These are phyloP conservation scores for Pyrochroa serraticornis DNA, from an alignment of 2,888 invertebrate genomes.

Conservation along the genomic window DNA sequence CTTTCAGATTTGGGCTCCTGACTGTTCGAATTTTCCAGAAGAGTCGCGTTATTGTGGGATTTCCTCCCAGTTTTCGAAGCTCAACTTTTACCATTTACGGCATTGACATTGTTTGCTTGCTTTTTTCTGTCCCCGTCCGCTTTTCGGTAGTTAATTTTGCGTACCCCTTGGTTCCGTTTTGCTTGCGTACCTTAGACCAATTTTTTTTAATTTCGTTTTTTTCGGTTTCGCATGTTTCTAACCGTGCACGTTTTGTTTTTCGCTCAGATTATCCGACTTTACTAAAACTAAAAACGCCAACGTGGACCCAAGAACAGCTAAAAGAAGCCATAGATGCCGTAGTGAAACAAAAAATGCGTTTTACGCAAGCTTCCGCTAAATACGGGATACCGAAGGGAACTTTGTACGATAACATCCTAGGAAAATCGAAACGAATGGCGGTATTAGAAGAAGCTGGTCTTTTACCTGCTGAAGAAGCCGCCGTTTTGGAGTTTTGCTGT, in stretches of 20 bases:
- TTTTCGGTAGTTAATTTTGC: background rate
- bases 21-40: too few species aligned
- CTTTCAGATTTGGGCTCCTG: too few species aligned
- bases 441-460: slow-evolving; percentile 74
- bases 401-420: slow-evolving; percentile 77
- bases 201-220: background rate
- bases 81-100: too few species aligned
- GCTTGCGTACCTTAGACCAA: background rate
- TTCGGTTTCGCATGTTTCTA: slow-evolving; percentile 29
- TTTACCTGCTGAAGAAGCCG: slow-evolving; percentile 65
- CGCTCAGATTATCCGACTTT: slow-evolving; percentile 65
- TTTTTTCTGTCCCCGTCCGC: slow-evolving; percentile 3
- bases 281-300: slow-evolving; percentile 75
- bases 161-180: background rate
- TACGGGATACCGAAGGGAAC: slow-evolving; percentile 80
- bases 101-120: background rate
- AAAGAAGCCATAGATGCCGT: slow-evolving; percentile 79
- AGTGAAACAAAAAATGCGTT: slow-evolving; percentile 76
- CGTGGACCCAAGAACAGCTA: slow-evolving; percentile 76
- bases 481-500: slow-evolving; percentile 75
- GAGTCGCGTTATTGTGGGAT: too few species aligned
- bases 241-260: slow-evolving; percentile 39
- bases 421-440: slow-evolving; percentile 78
- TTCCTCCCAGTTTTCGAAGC: too few species aligned
- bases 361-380: slow-evolving; percentile 74